Percentiles rank a stretch among this genome's conserved stretches.
phyloP scores from a whole-genome alignment of 2,888 invertebrate species.

The Pharmacophagus antenor region DNA sequence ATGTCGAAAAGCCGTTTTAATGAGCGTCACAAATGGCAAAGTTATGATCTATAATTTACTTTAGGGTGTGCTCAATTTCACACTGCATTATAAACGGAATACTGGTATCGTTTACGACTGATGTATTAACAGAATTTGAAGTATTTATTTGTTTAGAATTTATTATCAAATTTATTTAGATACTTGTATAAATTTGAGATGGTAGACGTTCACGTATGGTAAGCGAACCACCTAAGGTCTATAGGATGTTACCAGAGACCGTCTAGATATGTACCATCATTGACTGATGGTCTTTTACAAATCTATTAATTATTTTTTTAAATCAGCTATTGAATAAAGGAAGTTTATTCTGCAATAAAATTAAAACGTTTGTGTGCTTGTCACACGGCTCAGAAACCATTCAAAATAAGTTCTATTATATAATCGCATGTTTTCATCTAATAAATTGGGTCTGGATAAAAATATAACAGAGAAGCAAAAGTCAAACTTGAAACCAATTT shows the following conservation, averaged over 20 bases:
- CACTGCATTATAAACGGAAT: constrained; percentile 41
- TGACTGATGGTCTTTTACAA: too few relatives aligned
- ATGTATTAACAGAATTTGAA: constrained; percentile 10
- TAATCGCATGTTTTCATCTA: not conserved
- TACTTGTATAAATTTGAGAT: not conserved
- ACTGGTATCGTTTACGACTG: constrained; percentile 15
- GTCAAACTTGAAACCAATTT: constrained; percentile 15
- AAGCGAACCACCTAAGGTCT: too few relatives aligned
- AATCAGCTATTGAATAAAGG: too few relatives aligned
- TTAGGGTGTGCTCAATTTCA: constrained; percentile 46
- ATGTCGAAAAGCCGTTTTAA: constrained; percentile 34
- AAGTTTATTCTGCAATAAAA: too few relatives aligned
- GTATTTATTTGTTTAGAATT: not conserved
- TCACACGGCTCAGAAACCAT: not conserved
- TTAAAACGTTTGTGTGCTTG: not conserved
- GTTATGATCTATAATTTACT: constrained; percentile 33
- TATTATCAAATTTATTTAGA: not conserved
- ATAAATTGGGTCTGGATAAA: not conserved
- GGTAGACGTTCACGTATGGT: not conserved
- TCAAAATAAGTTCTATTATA: not conserved
- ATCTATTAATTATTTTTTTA: too few relatives aligned
- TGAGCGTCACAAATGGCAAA: constrained; percentile 35
- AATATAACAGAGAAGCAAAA: constrained; percentile 1
- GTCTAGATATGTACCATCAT: not conserved
- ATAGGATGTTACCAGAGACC: not conserved